A percentile compares a stretch with the other conserved stretches of the same genome.
Evolutionary conservation across 2,888 invertebrate genomes (phyloP).

Genomic region (Acleris cristana): DNA sequence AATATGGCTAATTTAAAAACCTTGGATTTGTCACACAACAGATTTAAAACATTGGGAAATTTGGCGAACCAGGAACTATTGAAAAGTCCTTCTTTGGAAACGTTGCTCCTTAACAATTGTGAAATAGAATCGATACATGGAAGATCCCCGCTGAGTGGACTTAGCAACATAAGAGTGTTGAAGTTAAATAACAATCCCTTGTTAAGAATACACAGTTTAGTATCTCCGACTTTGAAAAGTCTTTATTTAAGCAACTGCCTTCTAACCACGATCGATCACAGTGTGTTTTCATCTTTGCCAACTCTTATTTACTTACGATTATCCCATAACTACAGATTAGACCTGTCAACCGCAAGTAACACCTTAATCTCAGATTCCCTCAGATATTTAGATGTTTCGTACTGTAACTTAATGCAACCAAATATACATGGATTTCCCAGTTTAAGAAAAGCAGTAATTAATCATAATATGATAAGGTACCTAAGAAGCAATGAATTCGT

Average conservation of each 20-base stretch:
- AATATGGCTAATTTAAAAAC: conserved; percentile 79
- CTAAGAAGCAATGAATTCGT: conserved; percentile 84
- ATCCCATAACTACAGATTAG: conserved; percentile 84
- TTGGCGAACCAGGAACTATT: conserved; percentile 80
- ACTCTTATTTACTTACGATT: conserved; percentile 84
- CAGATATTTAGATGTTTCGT: conserved; percentile 83
- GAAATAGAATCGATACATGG: conserved; percentile 83
- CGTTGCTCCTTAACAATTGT: conserved; percentile 85
- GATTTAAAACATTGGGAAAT: conserved; percentile 79
- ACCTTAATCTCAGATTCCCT: conserved; percentile 80
- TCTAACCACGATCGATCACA: conserved; percentile 75
- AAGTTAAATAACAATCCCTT: conserved; percentile 82
- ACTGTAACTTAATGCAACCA: conserved; percentile 84
- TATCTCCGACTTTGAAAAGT: conserved; percentile 77
- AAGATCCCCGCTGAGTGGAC: conserved; percentile 74
- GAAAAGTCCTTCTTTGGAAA: conserved; percentile 82
- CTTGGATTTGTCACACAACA: conserved; percentile 87
- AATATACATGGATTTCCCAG: conserved; percentile 86
- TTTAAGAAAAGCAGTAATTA: conserved; percentile 82
- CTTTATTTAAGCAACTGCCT: conserved; percentile 85
- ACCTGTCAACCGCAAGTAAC: conserved; percentile 68
- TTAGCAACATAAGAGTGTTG: conserved; percentile 80
- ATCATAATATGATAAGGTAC: conserved; percentile 85
- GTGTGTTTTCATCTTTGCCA: conserved; percentile 83
- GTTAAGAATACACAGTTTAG: conserved; percentile 69